Conservation (phyloP, 2,888 invertebrate species). For the Sarcophaga carnaria region DNA sequence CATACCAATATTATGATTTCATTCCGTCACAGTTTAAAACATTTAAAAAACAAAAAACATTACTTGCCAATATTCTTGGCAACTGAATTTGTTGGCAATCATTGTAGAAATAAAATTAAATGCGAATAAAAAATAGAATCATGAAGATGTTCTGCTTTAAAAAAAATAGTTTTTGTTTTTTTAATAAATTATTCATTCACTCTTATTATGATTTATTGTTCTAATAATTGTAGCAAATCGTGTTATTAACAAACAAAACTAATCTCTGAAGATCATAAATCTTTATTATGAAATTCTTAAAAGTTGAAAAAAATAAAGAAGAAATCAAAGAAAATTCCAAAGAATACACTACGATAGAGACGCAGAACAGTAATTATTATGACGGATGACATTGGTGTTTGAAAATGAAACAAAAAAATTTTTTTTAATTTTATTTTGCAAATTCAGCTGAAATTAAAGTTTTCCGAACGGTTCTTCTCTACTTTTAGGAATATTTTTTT, state of each 20-base stretch:
- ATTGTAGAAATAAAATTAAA: conserved; percentile 30
- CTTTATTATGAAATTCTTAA: conserved; percentile 43
- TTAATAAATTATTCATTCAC: not conserved
- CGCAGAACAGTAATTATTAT: conserved; percentile 13
- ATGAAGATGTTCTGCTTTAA: not conserved
- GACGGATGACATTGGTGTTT: conserved; percentile 38
- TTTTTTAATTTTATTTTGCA: conserved; percentile 14
- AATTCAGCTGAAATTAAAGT: conserved; percentile 22
- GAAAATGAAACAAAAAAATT: conserved; percentile 32
- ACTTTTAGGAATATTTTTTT: conserved; percentile 16
- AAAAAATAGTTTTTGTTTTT: not conserved
- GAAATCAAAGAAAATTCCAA: conserved; percentile 21
- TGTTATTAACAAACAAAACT: conserved; percentile 29
- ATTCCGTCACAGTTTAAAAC: too few species aligned
- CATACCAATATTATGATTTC: too few species aligned
- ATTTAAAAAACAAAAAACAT: too few species aligned
- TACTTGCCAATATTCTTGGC: not conserved
- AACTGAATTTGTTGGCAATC: conserved; percentile 18
- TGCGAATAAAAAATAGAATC: conserved; percentile 7
- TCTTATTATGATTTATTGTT: conserved; percentile 12
- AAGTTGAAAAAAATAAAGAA: not conserved
- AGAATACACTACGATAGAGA: conserved; percentile 5
- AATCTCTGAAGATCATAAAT: conserved; percentile 35
- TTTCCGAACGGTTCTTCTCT: not conserved
- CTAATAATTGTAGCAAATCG: conserved; percentile 28